Base-by-base conservation (phyloP, 2,113 vertebrate genomes). In the Antechinus stuartii region DNA sequence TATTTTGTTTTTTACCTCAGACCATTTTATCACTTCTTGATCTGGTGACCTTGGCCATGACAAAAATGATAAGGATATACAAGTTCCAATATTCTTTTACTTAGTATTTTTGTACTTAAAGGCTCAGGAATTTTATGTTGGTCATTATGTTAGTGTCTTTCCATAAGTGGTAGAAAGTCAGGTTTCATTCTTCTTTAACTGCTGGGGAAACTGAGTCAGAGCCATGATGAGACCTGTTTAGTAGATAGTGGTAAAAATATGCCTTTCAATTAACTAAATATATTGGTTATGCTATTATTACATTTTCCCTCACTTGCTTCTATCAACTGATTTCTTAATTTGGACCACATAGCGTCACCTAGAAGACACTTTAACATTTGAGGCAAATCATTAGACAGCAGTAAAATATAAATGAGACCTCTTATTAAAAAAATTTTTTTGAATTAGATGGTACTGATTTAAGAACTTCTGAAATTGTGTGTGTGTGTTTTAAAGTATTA, bases 401-500 rank as follows among this genome's bases (percentile, higher is more conserved):
- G 93, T 54, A 56, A 68, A 91, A 95, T 92, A 54, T 93, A 57
- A 95, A 90, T 50, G 46, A 90, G 42, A 54, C 53, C 89, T 90
- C 30, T 61, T 93, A 93, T 93, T 25, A 55, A 9, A 6, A 90
- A 90, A 92, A 84, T 54, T 68, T 76, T 96, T 91, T 95, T 94
- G 8, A 54, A n/a, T 50, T 91, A 92, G 61, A 53, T 57, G 24
- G 10, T 56, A 92, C 24, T 90, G 54, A 57, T 92, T 94, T 84
- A 84, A 90, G 54, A 50, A 27, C 49, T 6, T 0, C 11, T 25
- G 8, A 52, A 16, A 30, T 27, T 91, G 46, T 19, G 11, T 94
- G 95, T 91, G 49, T 49, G 49, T 49, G 49, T 96, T 91, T 92
- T 98, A 91, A 91, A 46, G 94, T 54, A 26, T 98, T 96, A 98